Conservation (phyloP, 2,888 invertebrate genomes). For the Ischnus inquisitorius region DNA sequence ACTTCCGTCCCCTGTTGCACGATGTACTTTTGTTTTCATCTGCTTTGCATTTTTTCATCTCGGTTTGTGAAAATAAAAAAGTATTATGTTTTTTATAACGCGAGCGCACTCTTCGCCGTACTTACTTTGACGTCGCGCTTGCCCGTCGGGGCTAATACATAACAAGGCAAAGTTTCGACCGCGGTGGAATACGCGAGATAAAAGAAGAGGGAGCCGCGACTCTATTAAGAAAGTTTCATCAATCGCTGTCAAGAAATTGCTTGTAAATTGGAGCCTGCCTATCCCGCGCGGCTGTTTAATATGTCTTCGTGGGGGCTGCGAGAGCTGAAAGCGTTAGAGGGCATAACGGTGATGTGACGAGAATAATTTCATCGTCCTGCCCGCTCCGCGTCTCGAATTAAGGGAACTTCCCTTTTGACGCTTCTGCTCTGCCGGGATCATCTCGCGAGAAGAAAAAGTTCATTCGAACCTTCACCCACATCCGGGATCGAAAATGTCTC, state of each 20-base stretch:
- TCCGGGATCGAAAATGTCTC: neutral
- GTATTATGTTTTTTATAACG: too few relatives aligned
- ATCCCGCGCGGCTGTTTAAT: conserved; percentile 25
- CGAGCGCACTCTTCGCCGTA: too few relatives aligned
- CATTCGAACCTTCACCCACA: neutral
- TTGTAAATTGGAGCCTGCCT: neutral
- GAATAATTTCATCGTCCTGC: conserved; percentile 25
- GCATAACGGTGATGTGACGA: conserved; percentile 10
- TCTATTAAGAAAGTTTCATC: conserved; percentile 1
- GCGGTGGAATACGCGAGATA: neutral
- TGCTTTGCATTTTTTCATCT: too few relatives aligned
- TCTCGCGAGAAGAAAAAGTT: conserved; percentile 21
- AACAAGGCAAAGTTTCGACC: too few relatives aligned
- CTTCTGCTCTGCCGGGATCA: neutral
- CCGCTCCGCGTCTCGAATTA: conserved; percentile 2
- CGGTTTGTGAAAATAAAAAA: too few relatives aligned
- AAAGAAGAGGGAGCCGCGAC: neutral
- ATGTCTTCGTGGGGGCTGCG: neutral
- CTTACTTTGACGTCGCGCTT: too few relatives aligned
- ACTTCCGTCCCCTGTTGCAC: too few relatives aligned
- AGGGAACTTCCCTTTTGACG: neutral
- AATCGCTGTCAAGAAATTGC: conserved; percentile 31
- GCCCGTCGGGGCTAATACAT: too few relatives aligned
- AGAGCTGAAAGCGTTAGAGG: neutral
- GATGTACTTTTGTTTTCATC: too few relatives aligned